These are phyloP conservation scores for Pogonocichla stellata DNA, from an alignment of 2,113 vertebrate genomes.

Conservation along the genomic window DNA sequence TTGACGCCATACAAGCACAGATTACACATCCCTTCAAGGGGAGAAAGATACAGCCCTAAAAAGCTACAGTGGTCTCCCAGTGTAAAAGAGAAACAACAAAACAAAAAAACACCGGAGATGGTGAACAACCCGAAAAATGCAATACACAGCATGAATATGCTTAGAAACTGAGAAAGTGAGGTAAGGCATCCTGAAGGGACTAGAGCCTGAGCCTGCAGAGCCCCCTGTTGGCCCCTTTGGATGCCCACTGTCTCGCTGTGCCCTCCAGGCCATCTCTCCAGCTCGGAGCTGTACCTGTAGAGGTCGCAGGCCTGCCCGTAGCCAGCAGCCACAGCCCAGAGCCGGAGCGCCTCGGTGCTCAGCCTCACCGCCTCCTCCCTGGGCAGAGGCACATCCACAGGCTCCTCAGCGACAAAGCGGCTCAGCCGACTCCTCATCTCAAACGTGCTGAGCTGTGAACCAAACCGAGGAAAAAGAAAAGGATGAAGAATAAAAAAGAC, in stretches of 20 bases:
- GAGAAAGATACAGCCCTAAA: background rate
- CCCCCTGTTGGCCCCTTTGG: too few relatives aligned
- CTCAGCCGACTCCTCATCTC: slow-evolving; percentile 82
- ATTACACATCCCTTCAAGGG: background rate
- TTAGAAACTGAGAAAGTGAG: background rate
- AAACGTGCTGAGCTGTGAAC: slow-evolving; percentile 66
- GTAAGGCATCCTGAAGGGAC: background rate
- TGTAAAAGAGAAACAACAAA: background rate
- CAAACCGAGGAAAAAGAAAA: background rate
- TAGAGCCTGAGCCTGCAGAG: background rate
- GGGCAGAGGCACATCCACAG: slow-evolving; percentile 81
- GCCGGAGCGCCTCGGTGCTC: slow-evolving; percentile 83
- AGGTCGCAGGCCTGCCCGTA: slow-evolving; percentile 89
- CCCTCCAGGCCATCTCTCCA: background rate
- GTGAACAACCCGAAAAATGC: background rate
- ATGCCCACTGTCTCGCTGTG: too few relatives aligned
- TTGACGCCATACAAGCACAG: background rate
- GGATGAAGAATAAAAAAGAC: background rate
- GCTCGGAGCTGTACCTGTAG: slow-evolving; percentile 79
- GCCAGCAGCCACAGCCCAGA: slow-evolving; percentile 87
- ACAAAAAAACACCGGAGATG: background rate
- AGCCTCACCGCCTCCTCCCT: slow-evolving; percentile 79
- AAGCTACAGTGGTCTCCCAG: background rate
- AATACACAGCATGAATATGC: background rate
- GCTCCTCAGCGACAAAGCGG: slow-evolving; percentile 84